Conservation (phyloP, 2,888 invertebrate species). For the Drosophila nr. perissopoda region DNA sequence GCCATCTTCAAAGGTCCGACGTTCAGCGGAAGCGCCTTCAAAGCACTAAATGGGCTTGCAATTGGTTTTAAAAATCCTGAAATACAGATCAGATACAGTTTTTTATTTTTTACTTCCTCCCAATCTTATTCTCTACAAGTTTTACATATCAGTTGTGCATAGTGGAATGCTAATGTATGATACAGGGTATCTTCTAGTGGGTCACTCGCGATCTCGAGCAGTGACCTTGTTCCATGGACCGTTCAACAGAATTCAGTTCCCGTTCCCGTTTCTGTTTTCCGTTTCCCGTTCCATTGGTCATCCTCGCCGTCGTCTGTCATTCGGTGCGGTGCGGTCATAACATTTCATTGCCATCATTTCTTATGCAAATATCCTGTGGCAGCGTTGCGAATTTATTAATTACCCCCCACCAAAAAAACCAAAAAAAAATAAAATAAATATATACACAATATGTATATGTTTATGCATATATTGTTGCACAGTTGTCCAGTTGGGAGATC, state of each 20-base stretch:
- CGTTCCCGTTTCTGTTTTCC: conserved; percentile 7
- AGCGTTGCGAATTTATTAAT: conserved; percentile 82
- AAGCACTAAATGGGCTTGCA: conserved; percentile 19
- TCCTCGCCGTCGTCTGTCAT: conserved; percentile 67
- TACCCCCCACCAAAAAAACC: conserved; percentile 47
- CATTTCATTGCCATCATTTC: conserved; percentile 83
- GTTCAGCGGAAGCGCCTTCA: conserved; percentile 46
- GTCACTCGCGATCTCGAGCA: not conserved
- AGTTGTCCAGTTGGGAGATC: conserved; percentile 16
- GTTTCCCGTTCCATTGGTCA: conserved; percentile 20
- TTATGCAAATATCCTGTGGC: conserved; percentile 83
- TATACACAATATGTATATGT: conserved; percentile 1
- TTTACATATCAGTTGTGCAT: not conserved
- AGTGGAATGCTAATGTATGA: not conserved
- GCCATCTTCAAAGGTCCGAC: conserved; percentile 9
- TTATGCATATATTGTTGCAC: conserved; percentile 6
- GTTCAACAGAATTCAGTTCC: conserved; percentile 1
- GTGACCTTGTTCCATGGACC: conserved; percentile 47
- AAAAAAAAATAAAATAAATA: conserved; percentile 3
- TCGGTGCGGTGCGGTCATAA: conserved; percentile 76
- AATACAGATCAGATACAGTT: not conserved
- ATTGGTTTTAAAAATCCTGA: not conserved
- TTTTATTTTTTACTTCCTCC: not conserved
- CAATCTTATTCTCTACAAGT: not conserved
- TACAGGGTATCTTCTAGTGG: not conserved